These are phyloP conservation scores for Orius laevigatus DNA, from an alignment of 1,140 invertebrate species.

Conservation along the genomic window DNA sequence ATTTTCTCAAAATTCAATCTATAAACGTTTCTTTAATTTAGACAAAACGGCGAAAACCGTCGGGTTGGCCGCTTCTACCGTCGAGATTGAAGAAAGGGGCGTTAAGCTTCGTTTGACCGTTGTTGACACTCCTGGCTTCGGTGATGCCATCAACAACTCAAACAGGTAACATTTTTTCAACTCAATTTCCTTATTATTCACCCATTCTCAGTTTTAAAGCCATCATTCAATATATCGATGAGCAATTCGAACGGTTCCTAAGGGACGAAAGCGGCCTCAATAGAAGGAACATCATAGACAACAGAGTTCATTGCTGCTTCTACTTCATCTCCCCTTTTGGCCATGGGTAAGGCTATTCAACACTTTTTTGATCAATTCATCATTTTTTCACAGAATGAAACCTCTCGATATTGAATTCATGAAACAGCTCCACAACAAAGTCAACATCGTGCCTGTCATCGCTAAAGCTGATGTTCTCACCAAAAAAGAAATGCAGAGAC, in stretches of 20 bases:
- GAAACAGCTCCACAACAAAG: constrained; percentile 95
- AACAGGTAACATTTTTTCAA: constrained; percentile 33
- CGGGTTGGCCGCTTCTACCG: constrained; percentile 76
- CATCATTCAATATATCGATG: constrained; percentile 85
- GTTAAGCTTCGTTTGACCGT: constrained; percentile 79
- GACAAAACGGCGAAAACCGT: constrained; percentile 82
- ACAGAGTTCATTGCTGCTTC: constrained; percentile 90
- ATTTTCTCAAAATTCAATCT: constrained; percentile 11
- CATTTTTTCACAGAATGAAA: constrained; percentile 40
- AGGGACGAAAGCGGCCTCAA: constrained; percentile 83
- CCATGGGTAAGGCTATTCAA: constrained; percentile 54
- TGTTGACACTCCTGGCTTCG: constrained; percentile 96
- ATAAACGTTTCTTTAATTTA: constrained; percentile 25
- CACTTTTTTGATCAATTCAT: not conserved
- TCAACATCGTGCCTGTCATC: constrained; percentile 97
- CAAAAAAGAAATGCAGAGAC: constrained; percentile 76
- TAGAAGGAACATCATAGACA: constrained; percentile 79
- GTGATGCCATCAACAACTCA: constrained; percentile 96
- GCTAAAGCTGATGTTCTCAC: constrained; percentile 97
- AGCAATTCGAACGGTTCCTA: constrained; percentile 83
- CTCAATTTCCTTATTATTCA: constrained; percentile 1
- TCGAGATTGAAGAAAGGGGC: constrained; percentile 85
- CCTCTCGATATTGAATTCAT: constrained; percentile 95
- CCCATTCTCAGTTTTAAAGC: constrained; percentile 52
- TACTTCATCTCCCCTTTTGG: constrained; percentile 99